phyloP scores from a whole-genome alignment of 2,888 invertebrate species.

The Apomyelois bistriatella region DNA sequence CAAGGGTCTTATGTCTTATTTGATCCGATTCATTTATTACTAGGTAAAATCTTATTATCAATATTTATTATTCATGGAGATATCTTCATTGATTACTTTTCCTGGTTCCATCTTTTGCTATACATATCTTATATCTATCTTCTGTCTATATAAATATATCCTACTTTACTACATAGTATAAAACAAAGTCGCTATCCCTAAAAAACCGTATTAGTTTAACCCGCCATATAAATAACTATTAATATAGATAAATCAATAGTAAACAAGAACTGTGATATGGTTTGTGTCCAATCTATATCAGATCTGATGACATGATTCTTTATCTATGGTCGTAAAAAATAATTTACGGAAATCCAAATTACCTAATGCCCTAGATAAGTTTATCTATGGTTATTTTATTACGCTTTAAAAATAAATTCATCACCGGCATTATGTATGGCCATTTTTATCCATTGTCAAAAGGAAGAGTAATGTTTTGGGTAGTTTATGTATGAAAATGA shows the following conservation, averaged over 20 bases:
- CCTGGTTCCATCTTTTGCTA: no score
- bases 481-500: no score
- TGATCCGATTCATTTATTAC: no score
- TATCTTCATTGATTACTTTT: no score
- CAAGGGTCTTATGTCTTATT: background rate
- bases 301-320: background rate
- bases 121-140: no score
- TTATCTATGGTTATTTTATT: background rate
- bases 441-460: no score
- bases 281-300: background rate
- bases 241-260: background rate
- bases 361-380: background rate
- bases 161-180: no score
- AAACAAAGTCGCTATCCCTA: no score
- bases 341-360: background rate
- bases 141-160: no score
- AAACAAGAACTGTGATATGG: background rate
- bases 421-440: background rate
- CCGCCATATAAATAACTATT: background rate
- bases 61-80: no score
- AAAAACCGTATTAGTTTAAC: background rate
- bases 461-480: no score
- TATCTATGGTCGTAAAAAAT: background rate
- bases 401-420: background rate
- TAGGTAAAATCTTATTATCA: no score